Conservation (phyloP, 30 jellyfish, hydroid and myxozoan genomes). For the Cassiopea andromeda region DNA sequence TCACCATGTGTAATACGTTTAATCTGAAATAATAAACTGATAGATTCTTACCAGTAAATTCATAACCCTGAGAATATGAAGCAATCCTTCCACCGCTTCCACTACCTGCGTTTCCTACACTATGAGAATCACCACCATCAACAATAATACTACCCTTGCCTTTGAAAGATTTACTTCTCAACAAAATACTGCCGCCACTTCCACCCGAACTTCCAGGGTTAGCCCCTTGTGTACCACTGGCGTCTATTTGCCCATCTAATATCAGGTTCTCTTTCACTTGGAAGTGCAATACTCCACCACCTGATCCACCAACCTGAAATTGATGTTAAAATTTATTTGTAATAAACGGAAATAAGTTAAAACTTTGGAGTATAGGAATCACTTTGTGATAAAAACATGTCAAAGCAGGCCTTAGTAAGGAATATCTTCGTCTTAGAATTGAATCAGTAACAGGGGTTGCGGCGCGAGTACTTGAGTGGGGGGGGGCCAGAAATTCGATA, state of each 20-base stretch:
- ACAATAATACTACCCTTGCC: constrained; percentile 59
- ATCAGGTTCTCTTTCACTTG: constrained; percentile 41
- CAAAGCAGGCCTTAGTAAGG: too few relatives aligned
- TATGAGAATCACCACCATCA: constrained; percentile 52
- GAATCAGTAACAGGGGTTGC: too few relatives aligned
- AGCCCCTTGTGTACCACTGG: constrained; percentile 48
- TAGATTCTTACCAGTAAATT: constrained; percentile 37
- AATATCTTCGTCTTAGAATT: too few relatives aligned
- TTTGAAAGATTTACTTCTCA: constrained; percentile 33
- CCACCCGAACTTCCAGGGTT: constrained; percentile 66
- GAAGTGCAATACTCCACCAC: constrained; percentile 51
- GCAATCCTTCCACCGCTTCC: constrained; percentile 75
- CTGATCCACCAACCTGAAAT: constrained; percentile 62
- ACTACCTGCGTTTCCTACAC: constrained; percentile 39
- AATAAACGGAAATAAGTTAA: too few relatives aligned
- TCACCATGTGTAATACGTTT: too few relatives aligned
- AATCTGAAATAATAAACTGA: too few relatives aligned
- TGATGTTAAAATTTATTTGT: too few relatives aligned
- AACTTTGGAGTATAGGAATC: too few relatives aligned
- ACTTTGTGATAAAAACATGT: too few relatives aligned
- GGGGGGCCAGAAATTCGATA: too few relatives aligned
- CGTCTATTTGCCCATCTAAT: constrained; percentile 57
- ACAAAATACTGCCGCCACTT: constrained; percentile 67
- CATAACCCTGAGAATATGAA: background rate
- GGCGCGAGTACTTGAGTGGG: too few relatives aligned